Evolutionary conservation across 2,888 invertebrate species (phyloP), one percentile per base, ranked within the genome.

Genomic region (Epinotia ramella): DNA sequence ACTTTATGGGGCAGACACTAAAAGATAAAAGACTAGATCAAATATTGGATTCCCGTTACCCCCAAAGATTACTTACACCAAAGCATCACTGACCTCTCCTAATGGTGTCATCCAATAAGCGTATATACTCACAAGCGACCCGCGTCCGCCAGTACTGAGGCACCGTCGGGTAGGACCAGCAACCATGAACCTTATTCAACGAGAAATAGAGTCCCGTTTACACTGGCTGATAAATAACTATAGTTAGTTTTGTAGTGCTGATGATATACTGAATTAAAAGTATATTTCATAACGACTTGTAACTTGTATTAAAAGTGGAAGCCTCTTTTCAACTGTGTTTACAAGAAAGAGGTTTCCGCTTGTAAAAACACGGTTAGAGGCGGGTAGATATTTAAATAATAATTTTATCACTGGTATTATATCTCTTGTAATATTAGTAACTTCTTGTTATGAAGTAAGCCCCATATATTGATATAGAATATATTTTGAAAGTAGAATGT

Each of bases 61-160:
- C 20, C 65, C 53, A 59, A 24, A 44, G 18, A n/a, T 18, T 62
- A 70, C 57, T 12, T 66, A 68, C 12, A 77, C 44, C 62, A 63
- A 69, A 73, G 76, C 74, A 20, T 66, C 66, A 72, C 63, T 57
- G 46, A 57, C 67, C 46, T 46, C 63, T 60, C 13, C 73, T 68
- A 73, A 13, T 68, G 33, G 73, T 66, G 63, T 16, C 65, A 70
- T 70, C 59, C 59, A 59, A 75, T 60, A 70, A 74, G 74, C 65
- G 74, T 70, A 74, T 62, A 73, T 33, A 69, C 20, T 64, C 64
- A 63, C 59, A 74, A 75, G 74, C 65, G 69, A 59, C 20, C 69
- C 62, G 74, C 62, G 67, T 33, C 59, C 59, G 72, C 72, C 20
- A 63, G 33, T 60, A 62, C 59, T 49, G 62, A 69, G 73, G 76